Percentiles rank a stretch among this genome's conserved stretches.
Evolutionary conservation across 1,140 invertebrate genomes (phyloP).

Genomic region (Tetramorium alpestre): DNA sequence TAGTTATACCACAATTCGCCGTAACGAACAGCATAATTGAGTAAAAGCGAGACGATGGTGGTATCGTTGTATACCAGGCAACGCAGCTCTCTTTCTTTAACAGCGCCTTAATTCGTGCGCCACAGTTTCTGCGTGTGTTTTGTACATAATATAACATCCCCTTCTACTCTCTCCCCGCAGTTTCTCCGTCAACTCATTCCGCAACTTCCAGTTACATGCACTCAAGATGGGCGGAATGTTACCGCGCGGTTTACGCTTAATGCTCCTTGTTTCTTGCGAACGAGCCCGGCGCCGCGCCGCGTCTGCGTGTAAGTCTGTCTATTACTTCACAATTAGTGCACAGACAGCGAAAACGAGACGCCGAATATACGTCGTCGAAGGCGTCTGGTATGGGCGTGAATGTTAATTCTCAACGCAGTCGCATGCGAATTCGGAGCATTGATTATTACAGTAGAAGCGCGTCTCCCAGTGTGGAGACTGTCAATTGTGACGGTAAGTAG

Average conservation of each 20-base stretch:
- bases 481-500: background rate
- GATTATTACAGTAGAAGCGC: conserved; percentile 16
- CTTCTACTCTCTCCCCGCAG: background rate
- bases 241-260: conserved; percentile 45
- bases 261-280: conserved; percentile 45
- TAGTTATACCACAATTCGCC: background rate
- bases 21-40: conserved; percentile 16
- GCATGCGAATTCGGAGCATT: conserved; percentile 25
- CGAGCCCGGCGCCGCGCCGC: background rate
- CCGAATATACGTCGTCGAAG: conserved; percentile 41
- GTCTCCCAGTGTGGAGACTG: background rate
- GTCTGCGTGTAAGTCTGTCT: conserved; percentile 45
- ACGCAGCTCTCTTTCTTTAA: conserved; percentile 15
- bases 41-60: conserved; percentile 1
- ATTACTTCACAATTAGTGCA: conserved; percentile 59
- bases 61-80: background rate
- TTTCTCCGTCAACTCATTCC: conserved; percentile 35
- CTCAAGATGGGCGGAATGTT: conserved; percentile 43
- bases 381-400: conserved; percentile 33
- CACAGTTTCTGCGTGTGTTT: conserved; percentile 24
- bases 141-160: conserved; percentile 38
- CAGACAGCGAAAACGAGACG: conserved; percentile 53
- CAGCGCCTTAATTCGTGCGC: conserved; percentile 32
- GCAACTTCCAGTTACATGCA: conserved; percentile 56
- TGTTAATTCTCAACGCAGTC: conserved; percentile 37